Evolutionary conservation across 1,140 invertebrate species (phyloP).

Genomic region (Bombus confusus): DNA sequence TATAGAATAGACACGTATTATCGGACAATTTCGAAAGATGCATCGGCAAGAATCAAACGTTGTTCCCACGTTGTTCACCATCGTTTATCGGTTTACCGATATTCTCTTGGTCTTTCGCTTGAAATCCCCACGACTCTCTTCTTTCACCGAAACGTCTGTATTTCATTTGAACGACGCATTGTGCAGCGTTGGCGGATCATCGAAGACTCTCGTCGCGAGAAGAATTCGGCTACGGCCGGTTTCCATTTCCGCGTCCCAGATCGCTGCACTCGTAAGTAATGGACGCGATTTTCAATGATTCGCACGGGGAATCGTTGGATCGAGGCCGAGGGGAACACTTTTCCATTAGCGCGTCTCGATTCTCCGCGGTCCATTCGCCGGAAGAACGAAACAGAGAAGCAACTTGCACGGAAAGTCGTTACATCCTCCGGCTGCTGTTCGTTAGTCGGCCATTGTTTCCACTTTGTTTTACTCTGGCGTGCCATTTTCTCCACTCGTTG

Average conservation of each 20-base stretch:
- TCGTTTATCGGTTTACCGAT: neutral
- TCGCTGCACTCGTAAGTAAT: constrained; percentile 18
- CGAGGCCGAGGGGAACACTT: neutral
- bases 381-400: neutral
- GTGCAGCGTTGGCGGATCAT: neutral
- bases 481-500: neutral
- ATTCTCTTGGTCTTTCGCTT: neutral
- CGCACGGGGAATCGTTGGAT: neutral
- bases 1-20: neutral
- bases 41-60: neutral
- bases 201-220: neutral
- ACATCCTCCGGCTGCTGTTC: neutral
- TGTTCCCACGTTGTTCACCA: neutral
- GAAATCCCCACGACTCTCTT: neutral
- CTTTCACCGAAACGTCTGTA: neutral
- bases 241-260: constrained; percentile 7
- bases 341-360: constrained; percentile 26
- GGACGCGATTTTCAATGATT: neutral
- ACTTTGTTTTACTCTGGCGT: neutral
- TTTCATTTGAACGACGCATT: constrained; percentile 1
- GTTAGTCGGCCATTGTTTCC: constrained; percentile 27
- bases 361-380: neutral
- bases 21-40: neutral
- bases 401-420: neutral
- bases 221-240: neutral